phyloP scores from a whole-genome alignment of 2,797 vertebrate species.

The Lemur catta region DNA sequence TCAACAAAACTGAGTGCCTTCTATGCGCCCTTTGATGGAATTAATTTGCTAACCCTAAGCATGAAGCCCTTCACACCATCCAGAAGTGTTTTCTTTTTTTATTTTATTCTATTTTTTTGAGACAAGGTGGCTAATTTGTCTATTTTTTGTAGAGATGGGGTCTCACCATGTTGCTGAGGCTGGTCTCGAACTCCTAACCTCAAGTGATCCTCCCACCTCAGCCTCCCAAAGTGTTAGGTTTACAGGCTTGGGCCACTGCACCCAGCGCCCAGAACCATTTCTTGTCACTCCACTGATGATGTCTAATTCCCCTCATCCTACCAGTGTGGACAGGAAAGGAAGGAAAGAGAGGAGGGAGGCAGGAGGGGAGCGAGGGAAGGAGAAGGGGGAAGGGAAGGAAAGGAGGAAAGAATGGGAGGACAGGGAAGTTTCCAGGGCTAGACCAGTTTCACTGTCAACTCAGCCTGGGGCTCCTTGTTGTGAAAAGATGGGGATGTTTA shows the following conservation, averaged over 20 bases:
- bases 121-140: not conserved
- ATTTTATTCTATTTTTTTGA: not conserved
- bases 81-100: too few species aligned
- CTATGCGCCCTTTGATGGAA: not conserved
- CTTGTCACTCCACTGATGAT: not conserved
- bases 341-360: too few species aligned
- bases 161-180: not conserved
- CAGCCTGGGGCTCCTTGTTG: not conserved
- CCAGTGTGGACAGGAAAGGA: not conserved
- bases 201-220: too few species aligned
- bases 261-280: not conserved
- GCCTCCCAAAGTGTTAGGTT: not conserved
- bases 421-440: not conserved
- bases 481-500: not conserved
- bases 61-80: too few species aligned
- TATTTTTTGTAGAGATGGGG: not conserved
- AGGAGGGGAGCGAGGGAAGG: rapidly evolving
- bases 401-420: not conserved
- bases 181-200: not conserved
- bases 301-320: not conserved
- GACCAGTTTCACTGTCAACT: not conserved
- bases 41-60: not conserved
- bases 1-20: not conserved
- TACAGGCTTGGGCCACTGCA: not conserved
- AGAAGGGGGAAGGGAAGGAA: not conserved